Conservation (phyloP, 2,113 vertebrate genomes). For the Sisor rabdophorus region DNA sequence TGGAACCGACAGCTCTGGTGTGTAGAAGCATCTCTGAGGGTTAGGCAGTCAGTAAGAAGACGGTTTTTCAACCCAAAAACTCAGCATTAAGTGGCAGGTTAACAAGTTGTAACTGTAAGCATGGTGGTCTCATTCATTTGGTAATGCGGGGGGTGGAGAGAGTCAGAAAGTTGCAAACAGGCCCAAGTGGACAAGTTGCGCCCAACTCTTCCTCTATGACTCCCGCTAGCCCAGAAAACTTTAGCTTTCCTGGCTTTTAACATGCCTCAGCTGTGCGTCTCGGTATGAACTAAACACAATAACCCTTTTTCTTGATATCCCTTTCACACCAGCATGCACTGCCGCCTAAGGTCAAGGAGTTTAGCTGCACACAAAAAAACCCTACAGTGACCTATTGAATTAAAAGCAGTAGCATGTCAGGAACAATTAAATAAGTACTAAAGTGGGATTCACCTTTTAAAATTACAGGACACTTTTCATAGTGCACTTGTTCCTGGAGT, state of each 20-base stretch:
- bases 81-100: slow-evolving; percentile 31
- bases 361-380: neutral
- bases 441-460: too few relatives aligned
- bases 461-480: neutral
- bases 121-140: slow-evolving; percentile 26
- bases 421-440: neutral
- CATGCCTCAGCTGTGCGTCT: slow-evolving; percentile 43
- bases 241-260: slow-evolving; percentile 47
- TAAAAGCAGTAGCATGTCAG: neutral
- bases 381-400: neutral
- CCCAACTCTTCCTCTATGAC: slow-evolving; percentile 4
- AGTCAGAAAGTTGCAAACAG: slow-evolving; percentile 15
- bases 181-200: neutral
- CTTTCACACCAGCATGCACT: slow-evolving; percentile 34
- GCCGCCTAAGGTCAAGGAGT: neutral
- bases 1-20: slow-evolving; percentile 25
- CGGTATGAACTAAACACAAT: slow-evolving; percentile 39
- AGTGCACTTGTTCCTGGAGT: neutral
- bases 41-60: neutral
- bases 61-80: neutral
- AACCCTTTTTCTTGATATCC: slow-evolving; percentile 1
- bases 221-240: slow-evolving; percentile 37
- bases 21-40: slow-evolving; percentile 20
- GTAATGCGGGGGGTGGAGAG: neutral
- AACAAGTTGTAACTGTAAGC: slow-evolving; percentile 24